phyloP scores from a whole-genome alignment of 2,888 invertebrate genomes.

The Cephus pygmeus region DNA sequence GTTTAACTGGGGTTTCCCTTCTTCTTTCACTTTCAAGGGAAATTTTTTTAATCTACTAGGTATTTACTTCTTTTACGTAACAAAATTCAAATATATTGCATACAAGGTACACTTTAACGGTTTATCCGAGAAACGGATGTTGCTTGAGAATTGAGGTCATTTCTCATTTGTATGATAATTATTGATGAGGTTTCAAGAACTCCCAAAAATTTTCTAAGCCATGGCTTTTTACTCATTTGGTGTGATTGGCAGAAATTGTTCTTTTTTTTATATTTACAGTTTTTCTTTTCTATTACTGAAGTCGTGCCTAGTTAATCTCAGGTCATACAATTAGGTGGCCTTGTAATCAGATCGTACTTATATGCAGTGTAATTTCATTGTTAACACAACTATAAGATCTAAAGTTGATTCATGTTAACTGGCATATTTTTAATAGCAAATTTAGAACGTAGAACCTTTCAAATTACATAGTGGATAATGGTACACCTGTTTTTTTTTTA shows the following conservation, averaged over 20 bases:
- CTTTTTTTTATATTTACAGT: neutral
- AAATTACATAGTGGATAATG: too few species aligned
- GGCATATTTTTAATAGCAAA: too few species aligned
- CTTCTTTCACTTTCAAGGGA: neutral
- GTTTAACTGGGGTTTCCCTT: neutral
- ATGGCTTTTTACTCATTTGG: neutral
- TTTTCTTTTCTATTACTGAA: neutral
- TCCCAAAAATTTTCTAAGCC: conserved; percentile 16
- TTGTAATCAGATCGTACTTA: too few species aligned
- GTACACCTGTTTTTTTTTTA: too few species aligned
- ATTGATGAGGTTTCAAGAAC: conserved; percentile 9
- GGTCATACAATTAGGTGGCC: neutral
- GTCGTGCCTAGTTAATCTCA: neutral
- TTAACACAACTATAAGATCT: too few species aligned
- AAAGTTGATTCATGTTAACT: too few species aligned
- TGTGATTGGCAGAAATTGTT: neutral
- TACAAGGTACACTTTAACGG: neutral
- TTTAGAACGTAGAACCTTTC: too few species aligned
- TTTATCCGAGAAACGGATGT: neutral
- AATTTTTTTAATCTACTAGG: neutral
- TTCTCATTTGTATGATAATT: conserved; percentile 17
- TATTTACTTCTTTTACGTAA: neutral
- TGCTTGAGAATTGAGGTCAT: conserved; percentile 13
- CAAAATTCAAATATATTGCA: neutral
- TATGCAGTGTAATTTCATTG: too few species aligned